Evolutionary conservation across 2,797 vertebrate species (phyloP), one percentile per base, ranked within the genome.

Genomic region (Epinephelus coioides): DNA sequence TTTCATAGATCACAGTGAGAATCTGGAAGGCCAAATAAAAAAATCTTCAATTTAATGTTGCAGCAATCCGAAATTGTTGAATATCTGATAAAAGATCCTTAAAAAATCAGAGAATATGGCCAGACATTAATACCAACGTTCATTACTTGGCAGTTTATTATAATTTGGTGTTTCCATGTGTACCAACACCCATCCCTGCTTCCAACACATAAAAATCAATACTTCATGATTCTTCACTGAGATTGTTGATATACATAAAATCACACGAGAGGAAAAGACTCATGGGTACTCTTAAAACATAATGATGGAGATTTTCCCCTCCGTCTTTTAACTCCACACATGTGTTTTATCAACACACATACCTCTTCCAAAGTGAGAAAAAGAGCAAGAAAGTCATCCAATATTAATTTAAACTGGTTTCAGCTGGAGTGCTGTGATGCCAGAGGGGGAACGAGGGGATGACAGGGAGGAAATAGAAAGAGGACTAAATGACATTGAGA

Each of bases 401-500:
- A 56, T 46, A 61, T 69, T 76, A 25, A 86, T 62, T 25, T 19
- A 55, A 59, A 64, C 62, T 44, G 71, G 66, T 70, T 81, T 63
- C n/a, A 78, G 43, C 18, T 2, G 17, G 60, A 73, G 59, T 5
- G 3, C 25, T 3, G 27, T 1, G 14, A 21, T 17, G 44, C 59
- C 53, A 19, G 65, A 50, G 49, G 65, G 60, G 40, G 19, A 18
- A 18, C 1, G 2, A 25, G 27, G 27, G 44, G 38, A 55, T 19
- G 53, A 65, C 21, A 25, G 62, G 19, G 46, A 62, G 53, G 15
- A 30, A 51, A 49, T 9, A 25, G 23, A 56, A 40, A 55, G 27
- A 49, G 69, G 40, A 75, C 46, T 59, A 53, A 73, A 51, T 67
- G 65, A 82, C 64, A 73, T 17, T 49, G 72, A 80, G 55, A 61